Percentiles rank a stretch among this genome's conserved stretches.
Conservation (phyloP, 2,113 vertebrate species). For the Morone chrysops region DNA sequence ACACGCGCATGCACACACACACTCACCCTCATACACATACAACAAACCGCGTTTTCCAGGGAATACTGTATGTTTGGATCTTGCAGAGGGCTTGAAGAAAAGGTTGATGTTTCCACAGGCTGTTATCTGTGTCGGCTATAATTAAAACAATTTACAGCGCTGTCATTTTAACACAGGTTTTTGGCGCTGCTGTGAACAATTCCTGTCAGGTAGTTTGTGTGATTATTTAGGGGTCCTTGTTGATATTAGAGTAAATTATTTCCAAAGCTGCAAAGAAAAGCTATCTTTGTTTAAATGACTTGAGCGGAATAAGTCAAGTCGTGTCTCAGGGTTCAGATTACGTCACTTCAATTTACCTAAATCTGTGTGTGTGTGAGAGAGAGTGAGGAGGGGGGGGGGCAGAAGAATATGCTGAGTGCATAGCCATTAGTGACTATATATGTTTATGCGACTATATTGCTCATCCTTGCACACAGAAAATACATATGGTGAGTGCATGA, state of each 20-base stretch:
- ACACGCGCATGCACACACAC: constrained; percentile 79
- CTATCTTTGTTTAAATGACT: constrained; percentile 59
- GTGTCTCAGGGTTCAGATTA: constrained; percentile 53
- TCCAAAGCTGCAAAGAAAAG: constrained; percentile 31
- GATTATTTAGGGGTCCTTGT: constrained; percentile 69
- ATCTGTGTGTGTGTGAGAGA: constrained; percentile 13
- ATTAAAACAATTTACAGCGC: constrained; percentile 81
- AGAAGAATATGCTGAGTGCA: constrained; percentile 23
- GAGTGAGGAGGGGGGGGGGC: background rate
- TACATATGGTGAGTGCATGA: constrained; percentile 59
- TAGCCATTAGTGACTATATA: constrained; percentile 32
- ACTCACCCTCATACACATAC: constrained; percentile 82
- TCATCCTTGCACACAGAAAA: constrained; percentile 25
- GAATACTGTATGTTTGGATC: constrained; percentile 82
- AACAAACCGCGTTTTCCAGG: constrained; percentile 79
- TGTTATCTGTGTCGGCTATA: constrained; percentile 75
- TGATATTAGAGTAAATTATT: constrained; percentile 66
- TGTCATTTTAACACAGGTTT: constrained; percentile 74
- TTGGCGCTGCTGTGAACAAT: constrained; percentile 66
- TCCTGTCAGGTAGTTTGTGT: constrained; percentile 69
- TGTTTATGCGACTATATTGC: constrained; percentile 49
- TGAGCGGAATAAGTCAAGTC: constrained; percentile 51
- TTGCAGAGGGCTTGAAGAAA: constrained; percentile 74
- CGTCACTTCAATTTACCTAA: constrained; percentile 63
- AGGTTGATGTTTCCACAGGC: constrained; percentile 78